phyloP scores from a whole-genome alignment of 2,113 vertebrate genomes.

The Solea senegalensis region DNA sequence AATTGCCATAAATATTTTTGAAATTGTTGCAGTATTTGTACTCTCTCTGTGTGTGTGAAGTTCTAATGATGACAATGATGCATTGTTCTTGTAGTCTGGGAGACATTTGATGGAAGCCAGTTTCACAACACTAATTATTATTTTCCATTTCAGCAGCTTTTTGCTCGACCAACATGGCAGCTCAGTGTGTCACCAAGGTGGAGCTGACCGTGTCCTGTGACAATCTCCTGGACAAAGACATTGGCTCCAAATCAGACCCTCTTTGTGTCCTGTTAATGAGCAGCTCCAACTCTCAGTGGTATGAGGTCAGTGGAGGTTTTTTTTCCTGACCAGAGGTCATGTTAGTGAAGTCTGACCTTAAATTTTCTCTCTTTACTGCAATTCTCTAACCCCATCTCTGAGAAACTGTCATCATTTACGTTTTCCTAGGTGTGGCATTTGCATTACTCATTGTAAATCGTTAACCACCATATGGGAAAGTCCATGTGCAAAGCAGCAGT shows the following conservation, averaged over 20 bases:
- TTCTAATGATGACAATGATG: too few relatives aligned
- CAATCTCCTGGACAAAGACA: constrained; percentile 88
- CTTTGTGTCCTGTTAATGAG: constrained; percentile 86
- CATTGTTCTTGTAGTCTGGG: too few relatives aligned
- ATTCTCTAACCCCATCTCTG: background rate
- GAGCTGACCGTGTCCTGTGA: constrained; percentile 89
- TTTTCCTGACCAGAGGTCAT: too few relatives aligned
- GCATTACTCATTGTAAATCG: constrained; percentile 8
- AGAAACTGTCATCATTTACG: background rate
- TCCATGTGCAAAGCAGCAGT: constrained; percentile 3
- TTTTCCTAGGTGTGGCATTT: background rate
- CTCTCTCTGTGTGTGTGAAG: too few relatives aligned
- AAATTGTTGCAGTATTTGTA: too few relatives aligned
- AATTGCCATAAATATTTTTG: too few relatives aligned
- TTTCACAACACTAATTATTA: background rate
- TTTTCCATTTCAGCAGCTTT: background rate
- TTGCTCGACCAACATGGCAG: constrained; percentile 80
- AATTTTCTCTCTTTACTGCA: background rate
- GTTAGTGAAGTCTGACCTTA: too few relatives aligned
- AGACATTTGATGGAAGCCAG: too few relatives aligned
- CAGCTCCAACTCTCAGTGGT: constrained; percentile 63
- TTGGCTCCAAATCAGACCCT: constrained; percentile 91
- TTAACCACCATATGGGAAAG: constrained; percentile 23
- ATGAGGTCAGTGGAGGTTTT: constrained; percentile 63
- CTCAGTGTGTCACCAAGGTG: constrained; percentile 87